phyloP scores from a whole-genome alignment of 2,113 vertebrate genomes.

The Notarius lentiginosus region DNA sequence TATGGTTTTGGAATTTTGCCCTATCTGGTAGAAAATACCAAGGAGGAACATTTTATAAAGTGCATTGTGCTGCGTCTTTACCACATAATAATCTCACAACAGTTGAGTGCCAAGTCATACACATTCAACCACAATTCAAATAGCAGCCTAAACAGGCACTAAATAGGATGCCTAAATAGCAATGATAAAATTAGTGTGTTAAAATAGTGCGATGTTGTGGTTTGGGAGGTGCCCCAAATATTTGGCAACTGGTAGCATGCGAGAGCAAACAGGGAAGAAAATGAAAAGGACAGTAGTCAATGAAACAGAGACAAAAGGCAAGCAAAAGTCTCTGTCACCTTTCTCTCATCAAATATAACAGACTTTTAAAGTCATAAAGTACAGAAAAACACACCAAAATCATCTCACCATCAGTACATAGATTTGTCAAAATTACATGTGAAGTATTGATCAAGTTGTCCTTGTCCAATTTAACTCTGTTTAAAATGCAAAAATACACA shows the following conservation, averaged over 20 bases:
- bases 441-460: not conserved
- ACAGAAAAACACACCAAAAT: not conserved
- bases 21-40: not conserved
- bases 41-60: not conserved
- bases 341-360: not conserved
- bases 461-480: not conserved
- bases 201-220: not conserved
- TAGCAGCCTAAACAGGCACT: not conserved
- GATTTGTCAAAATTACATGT: not conserved
- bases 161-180: not conserved
- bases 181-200: not conserved
- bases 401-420: not conserved
- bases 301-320: not conserved
- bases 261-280: not conserved
- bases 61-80: not conserved
- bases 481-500: not conserved
- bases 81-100: not conserved
- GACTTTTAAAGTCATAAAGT: not conserved
- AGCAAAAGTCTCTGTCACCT: not conserved
- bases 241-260: not conserved
- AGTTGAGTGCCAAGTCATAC: not conserved
- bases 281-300: not conserved
- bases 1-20: slow-evolving; percentile 3
- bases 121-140: not conserved
- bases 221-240: not conserved